A percentile compares a stretch with the other conserved stretches of the same genome.
phyloP scores from a whole-genome alignment of 92 coral and sea anemone species.

The Virgularia gustaviana region DNA sequence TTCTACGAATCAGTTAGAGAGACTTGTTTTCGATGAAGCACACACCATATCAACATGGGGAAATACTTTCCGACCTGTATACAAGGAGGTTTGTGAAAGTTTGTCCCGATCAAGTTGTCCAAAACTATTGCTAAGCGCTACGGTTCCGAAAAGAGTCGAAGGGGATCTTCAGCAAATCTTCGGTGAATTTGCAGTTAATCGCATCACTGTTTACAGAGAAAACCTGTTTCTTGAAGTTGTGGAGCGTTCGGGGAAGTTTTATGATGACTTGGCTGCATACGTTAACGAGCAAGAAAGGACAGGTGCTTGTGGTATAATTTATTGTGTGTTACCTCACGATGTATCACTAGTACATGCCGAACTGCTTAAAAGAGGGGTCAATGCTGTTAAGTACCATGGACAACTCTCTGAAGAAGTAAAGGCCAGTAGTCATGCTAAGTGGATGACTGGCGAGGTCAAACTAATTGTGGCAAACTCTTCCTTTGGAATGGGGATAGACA shows the following conservation, averaged over 20 bases:
- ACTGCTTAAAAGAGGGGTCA: conserved; percentile 7
- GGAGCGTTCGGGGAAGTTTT: conserved; percentile 18
- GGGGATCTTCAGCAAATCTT: conserved; percentile 15
- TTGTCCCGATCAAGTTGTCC: conserved; percentile 3
- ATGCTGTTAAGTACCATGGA: conserved; percentile 22
- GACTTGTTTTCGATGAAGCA: conserved; percentile 37
- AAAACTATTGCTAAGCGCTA: conserved; percentile 41
- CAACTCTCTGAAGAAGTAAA: conserved; percentile 18
- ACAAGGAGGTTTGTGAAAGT: conserved; percentile 10
- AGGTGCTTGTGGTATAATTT: conserved; percentile 35
- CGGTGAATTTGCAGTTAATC: not conserved
- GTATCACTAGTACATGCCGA: conserved; percentile 29
- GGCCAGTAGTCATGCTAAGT: conserved; percentile 13
- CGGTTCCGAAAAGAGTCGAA: conserved; percentile 26
- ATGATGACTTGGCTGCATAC: conserved; percentile 16
- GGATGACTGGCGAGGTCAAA: conserved; percentile 37
- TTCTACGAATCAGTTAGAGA: conserved; percentile 1
- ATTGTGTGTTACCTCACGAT: conserved; percentile 40
- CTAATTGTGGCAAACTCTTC: no score
- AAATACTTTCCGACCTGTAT: conserved; percentile 4
- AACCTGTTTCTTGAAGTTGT: conserved; percentile 37
- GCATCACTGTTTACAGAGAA: conserved; percentile 37
- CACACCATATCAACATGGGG: conserved; percentile 41
- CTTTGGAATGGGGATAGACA: no score
- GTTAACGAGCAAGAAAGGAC: not conserved